phyloP scores from a whole-genome alignment of 2,113 vertebrate genomes.

The Tetraodon nigroviridis region DNA sequence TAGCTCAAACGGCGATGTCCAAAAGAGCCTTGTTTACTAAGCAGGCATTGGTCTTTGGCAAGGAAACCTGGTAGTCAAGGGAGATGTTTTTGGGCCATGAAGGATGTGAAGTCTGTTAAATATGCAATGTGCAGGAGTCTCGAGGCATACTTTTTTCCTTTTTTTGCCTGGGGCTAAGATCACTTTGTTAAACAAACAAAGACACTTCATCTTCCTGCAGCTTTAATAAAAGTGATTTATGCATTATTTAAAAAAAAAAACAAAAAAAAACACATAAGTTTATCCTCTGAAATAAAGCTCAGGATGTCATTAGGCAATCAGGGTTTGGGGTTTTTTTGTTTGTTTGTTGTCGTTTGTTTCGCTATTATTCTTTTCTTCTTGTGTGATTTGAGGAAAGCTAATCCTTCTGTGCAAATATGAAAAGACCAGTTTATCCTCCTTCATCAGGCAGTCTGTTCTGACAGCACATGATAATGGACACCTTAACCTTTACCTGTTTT shows the following conservation, averaged over 20 bases:
- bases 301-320: conserved; percentile 3
- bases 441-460: conserved; percentile 49
- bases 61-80: conserved; percentile 64
- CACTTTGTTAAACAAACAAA: conserved; percentile 59
- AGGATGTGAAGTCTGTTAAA: conserved; percentile 67
- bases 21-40: conserved; percentile 67
- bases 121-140: conserved; percentile 57
- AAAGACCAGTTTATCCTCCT: conserved; percentile 49
- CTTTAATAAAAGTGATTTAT: conserved; percentile 41
- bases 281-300: conserved; percentile 3
- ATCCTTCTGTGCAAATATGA: conserved; percentile 35
- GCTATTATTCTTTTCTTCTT: conserved; percentile 4
- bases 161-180: conserved; percentile 52
- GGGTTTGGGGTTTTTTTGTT: not conserved
- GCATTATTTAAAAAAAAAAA: conserved; percentile 42
- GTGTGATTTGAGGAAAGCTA: conserved; percentile 43
- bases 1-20: conserved; percentile 64
- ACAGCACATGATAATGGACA: conserved; percentile 24
- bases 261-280: conserved; percentile 20
- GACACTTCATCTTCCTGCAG: conserved; percentile 37
- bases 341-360: not conserved
- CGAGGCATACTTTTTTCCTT: conserved; percentile 40
- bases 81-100: conserved; percentile 67
- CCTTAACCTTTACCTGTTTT: conserved; percentile 13
- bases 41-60: conserved; percentile 72